Evolutionary conservation across 2,797 vertebrate species (phyloP).

Genomic region (Gymnocypris eckloni): DNA sequence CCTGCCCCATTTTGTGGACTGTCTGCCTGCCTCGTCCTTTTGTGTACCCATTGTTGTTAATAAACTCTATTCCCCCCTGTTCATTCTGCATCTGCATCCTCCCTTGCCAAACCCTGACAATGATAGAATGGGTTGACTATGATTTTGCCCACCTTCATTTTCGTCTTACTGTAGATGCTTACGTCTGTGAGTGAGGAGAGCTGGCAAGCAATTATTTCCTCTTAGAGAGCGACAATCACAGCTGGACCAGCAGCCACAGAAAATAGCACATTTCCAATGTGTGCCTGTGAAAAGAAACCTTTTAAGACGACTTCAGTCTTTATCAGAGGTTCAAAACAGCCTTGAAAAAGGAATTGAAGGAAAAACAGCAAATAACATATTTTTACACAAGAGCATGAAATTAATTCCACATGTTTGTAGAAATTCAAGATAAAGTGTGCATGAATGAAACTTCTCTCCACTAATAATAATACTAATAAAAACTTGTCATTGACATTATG

Average conservation of each 20-base stretch:
- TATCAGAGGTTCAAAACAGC: neutral
- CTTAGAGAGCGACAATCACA: constrained; percentile 26
- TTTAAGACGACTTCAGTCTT: neutral
- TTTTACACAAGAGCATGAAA: neutral
- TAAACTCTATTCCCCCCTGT: too few species aligned
- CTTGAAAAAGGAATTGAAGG: neutral
- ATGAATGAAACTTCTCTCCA: neutral
- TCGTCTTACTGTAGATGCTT: neutral
- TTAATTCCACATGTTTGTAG: neutral
- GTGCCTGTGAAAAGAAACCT: neutral
- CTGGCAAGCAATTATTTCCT: constrained; percentile 38
- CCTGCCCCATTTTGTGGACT: too few species aligned
- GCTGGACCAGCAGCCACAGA: constrained; percentile 18
- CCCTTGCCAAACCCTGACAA: too few species aligned
- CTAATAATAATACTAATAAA: neutral
- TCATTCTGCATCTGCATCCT: too few species aligned
- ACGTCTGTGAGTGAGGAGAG: constrained; percentile 18
- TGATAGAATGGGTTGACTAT: neutral
- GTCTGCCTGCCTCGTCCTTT: too few species aligned
- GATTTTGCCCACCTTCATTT: constrained; percentile 4
- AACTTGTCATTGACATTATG: neutral
- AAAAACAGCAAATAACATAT: neutral
- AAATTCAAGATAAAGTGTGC: neutral
- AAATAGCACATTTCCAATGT: neutral
- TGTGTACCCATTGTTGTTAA: too few species aligned